Percentiles rank a stretch among this genome's conserved stretches.
phyloP scores from a whole-genome alignment of 2,797 vertebrate species.

The Dryobates pubescens region DNA sequence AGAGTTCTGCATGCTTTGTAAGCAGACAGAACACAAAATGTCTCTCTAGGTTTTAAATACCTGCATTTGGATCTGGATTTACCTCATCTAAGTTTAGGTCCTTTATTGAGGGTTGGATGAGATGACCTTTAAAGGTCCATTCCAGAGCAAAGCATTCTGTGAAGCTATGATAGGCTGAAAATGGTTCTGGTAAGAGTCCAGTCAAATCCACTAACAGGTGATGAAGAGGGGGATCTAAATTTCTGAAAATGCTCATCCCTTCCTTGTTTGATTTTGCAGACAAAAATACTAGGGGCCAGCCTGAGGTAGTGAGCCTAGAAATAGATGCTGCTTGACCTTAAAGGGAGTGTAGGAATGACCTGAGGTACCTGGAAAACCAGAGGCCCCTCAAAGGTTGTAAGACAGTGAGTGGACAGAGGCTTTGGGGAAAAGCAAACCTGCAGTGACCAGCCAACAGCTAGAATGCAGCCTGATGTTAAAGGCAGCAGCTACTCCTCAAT shows the following conservation, averaged over 20 bases:
- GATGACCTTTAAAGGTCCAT: too few species aligned
- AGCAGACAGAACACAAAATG: background rate
- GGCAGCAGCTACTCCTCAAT: background rate
- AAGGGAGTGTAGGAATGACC: background rate
- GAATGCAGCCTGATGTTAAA: background rate
- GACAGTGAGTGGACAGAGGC: background rate
- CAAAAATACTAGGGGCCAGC: background rate
- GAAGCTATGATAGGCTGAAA: background rate
- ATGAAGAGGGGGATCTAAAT: fast-evolving
- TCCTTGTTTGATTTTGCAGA: background rate
- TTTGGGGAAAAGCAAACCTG: background rate
- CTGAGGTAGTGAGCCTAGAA: background rate
- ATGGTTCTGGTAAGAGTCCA: background rate
- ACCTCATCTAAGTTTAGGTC: background rate
- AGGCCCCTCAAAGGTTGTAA: background rate
- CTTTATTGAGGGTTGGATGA: background rate
- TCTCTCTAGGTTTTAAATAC: background rate
- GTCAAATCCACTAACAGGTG: background rate
- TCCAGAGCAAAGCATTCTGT: too few species aligned
- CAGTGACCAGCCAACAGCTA: background rate
- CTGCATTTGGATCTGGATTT: background rate
- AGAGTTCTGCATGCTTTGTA: background rate
- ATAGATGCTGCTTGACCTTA: background rate
- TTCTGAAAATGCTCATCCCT: background rate
- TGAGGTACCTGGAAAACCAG: background rate